These are phyloP conservation scores for Montipora efflorescens DNA, from an alignment of 64 coral and sea anemone species.

Conservation along the genomic window DNA sequence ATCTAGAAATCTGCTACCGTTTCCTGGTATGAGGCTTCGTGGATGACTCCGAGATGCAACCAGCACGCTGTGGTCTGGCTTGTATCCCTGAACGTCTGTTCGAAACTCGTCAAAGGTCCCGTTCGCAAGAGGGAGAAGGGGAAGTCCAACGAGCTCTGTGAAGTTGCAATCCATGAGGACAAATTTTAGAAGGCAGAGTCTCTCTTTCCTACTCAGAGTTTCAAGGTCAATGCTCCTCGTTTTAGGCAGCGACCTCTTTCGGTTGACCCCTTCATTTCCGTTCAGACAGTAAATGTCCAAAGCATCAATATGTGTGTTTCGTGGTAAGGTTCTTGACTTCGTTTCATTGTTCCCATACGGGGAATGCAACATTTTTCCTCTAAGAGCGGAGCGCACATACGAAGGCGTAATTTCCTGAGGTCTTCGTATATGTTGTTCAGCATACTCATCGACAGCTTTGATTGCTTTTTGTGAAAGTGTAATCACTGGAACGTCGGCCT, in stretches of 20 bases:
- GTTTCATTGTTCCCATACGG: not conserved
- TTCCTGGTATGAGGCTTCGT: conserved; percentile 68
- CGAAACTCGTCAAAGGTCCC: conserved; percentile 79
- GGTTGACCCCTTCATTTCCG: not conserved
- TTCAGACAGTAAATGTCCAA: conserved; percentile 25
- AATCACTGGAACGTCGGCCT: conserved; percentile 75
- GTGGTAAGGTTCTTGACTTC: not conserved
- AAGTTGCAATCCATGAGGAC: conserved; percentile 84
- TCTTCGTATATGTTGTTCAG: conserved; percentile 33
- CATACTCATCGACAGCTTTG: conserved; percentile 74
- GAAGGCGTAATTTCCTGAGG: conserved; percentile 82
- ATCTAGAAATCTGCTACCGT: conserved; percentile 76
- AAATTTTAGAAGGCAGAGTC: conserved; percentile 72
- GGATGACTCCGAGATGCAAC: conserved; percentile 71
- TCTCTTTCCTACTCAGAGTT: conserved; percentile 58
- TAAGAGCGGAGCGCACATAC: conserved; percentile 74
- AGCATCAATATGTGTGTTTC: not conserved
- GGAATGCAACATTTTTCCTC: not conserved
- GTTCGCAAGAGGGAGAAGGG: conserved; percentile 86
- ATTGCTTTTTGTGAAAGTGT: conserved; percentile 66
- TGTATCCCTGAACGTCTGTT: conserved; percentile 39
- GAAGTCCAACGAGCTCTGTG: conserved; percentile 78
- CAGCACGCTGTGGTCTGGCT: conserved; percentile 62
- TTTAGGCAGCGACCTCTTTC: not conserved
- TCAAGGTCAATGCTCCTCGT: not conserved